Conservation (phyloP, 2,113 vertebrate genomes). For the Phrynocephalus versicolor region DNA sequence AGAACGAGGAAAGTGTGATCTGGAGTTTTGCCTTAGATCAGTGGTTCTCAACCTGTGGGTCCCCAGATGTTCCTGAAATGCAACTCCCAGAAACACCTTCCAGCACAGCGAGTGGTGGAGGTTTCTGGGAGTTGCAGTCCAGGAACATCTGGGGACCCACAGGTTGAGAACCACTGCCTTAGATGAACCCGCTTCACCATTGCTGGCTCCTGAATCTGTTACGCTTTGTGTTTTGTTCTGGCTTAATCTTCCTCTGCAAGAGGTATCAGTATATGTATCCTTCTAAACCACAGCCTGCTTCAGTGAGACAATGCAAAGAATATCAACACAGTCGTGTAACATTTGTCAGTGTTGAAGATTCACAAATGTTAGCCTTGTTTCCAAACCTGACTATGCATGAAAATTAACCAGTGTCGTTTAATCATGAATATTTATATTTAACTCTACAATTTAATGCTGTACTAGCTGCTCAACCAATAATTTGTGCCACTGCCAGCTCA, state of each 20-base stretch:
- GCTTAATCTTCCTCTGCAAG: background rate
- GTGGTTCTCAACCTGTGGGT: no score
- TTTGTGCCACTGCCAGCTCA: slow-evolving; percentile 54
- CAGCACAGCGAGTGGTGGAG: no score
- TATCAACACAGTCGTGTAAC: background rate
- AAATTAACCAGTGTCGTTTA: slow-evolving; percentile 49
- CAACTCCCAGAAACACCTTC: no score
- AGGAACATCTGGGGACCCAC: no score
- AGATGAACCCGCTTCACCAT: background rate
- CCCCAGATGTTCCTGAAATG: no score
- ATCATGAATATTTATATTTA: slow-evolving; percentile 62
- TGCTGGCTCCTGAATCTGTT: background rate
- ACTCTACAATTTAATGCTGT: slow-evolving; percentile 55
- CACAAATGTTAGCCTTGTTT: slow-evolving; percentile 25
- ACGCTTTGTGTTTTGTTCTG: background rate
- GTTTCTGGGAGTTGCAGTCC: no score
- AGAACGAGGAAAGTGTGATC: background rate
- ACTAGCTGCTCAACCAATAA: slow-evolving; percentile 48
- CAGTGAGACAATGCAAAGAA: background rate
- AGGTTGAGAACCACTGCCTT: no score
- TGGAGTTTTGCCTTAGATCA: background rate
- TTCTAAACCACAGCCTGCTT: background rate
- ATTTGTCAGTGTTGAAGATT: slow-evolving; percentile 28
- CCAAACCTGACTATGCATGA: slow-evolving; percentile 33
- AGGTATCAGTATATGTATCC: background rate